Percentiles rank a stretch among this genome's conserved stretches.
These are phyloP conservation scores for Coregonus suidteri DNA, from an alignment of 2,797 vertebrate species.

Conservation along the genomic window DNA sequence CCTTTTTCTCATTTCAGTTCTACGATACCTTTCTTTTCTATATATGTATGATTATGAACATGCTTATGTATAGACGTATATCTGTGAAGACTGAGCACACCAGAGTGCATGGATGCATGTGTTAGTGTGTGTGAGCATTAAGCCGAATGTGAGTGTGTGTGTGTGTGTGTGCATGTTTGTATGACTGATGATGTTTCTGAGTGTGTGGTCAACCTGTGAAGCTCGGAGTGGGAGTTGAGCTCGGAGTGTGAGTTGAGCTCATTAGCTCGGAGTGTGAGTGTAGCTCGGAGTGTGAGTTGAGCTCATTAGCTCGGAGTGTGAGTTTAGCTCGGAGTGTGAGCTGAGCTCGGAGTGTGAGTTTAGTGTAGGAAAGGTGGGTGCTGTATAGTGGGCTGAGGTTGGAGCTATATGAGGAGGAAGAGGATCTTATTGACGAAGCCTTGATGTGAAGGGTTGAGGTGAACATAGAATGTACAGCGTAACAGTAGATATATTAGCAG, in stretches of 20 bases:
- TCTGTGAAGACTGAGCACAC: slow-evolving; percentile 15
- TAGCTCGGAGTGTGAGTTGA: slow-evolving; percentile 19
- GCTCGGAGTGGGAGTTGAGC: slow-evolving; percentile 18
- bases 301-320: no score
- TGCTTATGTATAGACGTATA: slow-evolving; percentile 18
- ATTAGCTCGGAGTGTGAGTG: slow-evolving; percentile 14
- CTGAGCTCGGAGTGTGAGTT: no score
- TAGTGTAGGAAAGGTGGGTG: slow-evolving; percentile 37
- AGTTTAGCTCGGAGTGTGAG: no score
- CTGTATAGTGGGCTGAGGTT: background rate
- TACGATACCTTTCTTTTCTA: slow-evolving; percentile 78
- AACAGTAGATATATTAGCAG: slow-evolving; percentile 11
- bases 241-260: no score
- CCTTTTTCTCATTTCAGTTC: slow-evolving; percentile 77
- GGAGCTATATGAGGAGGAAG: slow-evolving; percentile 16
- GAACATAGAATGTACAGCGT: slow-evolving; percentile 28
- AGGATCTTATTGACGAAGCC: slow-evolving; percentile 55
- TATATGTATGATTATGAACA: slow-evolving; percentile 51
- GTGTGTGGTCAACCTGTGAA: slow-evolving; percentile 41
- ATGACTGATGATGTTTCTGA: slow-evolving; percentile 10
- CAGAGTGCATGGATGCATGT: slow-evolving; percentile 4
- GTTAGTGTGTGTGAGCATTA: slow-evolving; percentile 17
- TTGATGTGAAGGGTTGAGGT: slow-evolving; percentile 54
- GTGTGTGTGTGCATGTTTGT: slow-evolving; percentile 31
- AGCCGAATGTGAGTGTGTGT: slow-evolving; percentile 30